Base-by-base conservation (phyloP, 1,140 invertebrate genomes). In the Hypothenemus hampei region DNA sequence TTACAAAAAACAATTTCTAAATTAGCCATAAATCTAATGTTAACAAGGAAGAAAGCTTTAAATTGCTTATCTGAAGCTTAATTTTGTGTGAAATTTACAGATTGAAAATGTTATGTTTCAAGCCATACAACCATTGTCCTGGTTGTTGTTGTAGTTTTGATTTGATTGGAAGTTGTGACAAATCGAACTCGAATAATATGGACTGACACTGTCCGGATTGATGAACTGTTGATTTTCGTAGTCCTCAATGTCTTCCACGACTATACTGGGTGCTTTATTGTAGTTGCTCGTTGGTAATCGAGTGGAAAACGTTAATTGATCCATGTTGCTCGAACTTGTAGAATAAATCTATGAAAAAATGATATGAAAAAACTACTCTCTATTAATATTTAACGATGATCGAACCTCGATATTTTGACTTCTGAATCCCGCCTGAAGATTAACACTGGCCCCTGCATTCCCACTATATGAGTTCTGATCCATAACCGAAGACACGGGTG, bases 121-220 rank as follows among this genome's bases (percentile, higher is more conserved):
- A 29, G 70, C 70, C 69, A 72, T 69, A 57, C 70, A 72, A 15
- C 70, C 70, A 48, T 70, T 70, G 46, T 68, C 68, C 65, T 37
- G 61, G 39, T 20, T 48, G 33, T 53, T 66, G 26, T 52, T 58
- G 31, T 67, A 65, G 43, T 61, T 65, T 49, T 66, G 62, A 55
- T 56, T 65, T 22, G 53, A 53, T 11, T 47, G 52, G 40, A 67
- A 68, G 50, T 65, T 70, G 33, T 70, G 68, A 58, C 68, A 70
- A 39, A 65, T 66, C 21, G 59, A 59, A 47, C 61, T 64, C 23
- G 60, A 56, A 33, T 63, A 65, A 21, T 43, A 56, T 26, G 57
- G 57, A 20, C 47, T 58, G 7, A 57, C 53, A 40, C 57, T 58
- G 46, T 70, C 68, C 41, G 70, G 49, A 49, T 72, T 65, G 16